A percentile compares a stretch with the other conserved stretches of the same genome.
These are phyloP conservation scores for Euleptes europaea DNA, from an alignment of 2,113 vertebrate genomes.

Conservation along the genomic window DNA sequence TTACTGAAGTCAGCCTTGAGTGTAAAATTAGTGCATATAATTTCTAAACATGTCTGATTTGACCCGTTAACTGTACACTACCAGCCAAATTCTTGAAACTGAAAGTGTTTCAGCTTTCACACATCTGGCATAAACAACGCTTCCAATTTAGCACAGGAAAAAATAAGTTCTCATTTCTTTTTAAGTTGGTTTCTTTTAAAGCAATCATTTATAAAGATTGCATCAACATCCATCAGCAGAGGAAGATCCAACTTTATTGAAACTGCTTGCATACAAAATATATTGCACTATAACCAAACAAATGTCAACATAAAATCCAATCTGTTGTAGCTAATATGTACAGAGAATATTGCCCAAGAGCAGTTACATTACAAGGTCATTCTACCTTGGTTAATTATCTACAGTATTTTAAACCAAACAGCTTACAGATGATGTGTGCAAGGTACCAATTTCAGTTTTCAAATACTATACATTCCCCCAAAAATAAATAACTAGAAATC, in stretches of 20 bases:
- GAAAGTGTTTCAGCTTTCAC: constrained; percentile 56
- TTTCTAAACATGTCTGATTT: constrained; percentile 61
- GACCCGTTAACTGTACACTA: constrained; percentile 59
- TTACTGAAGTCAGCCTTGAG: constrained; percentile 72
- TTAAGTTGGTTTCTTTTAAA: constrained; percentile 69
- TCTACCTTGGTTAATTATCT: constrained; percentile 97
- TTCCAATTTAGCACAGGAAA: constrained; percentile 71
- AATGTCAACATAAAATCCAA: constrained; percentile 97
- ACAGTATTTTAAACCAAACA: constrained; percentile 90
- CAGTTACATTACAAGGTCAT: constrained; percentile 95
- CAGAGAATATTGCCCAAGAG: constrained; percentile 97
- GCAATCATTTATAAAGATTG: constrained; percentile 85
- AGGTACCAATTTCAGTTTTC: constrained; percentile 86
- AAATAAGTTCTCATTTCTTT: constrained; percentile 51
- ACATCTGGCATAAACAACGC: constrained; percentile 64
- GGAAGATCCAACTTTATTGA: constrained; percentile 99
- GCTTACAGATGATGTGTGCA: constrained; percentile 88
- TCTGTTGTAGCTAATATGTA: constrained; percentile 96
- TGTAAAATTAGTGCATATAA: constrained; percentile 70
- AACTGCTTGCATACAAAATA: constrained; percentile 99
- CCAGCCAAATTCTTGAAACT: constrained; percentile 53
- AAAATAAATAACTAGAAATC: constrained; percentile 92
- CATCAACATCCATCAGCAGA: constrained; percentile 83
- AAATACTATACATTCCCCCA: constrained; percentile 87
- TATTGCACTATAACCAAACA: constrained; percentile 99